Conservation (phyloP, 2,113 vertebrate genomes). For the Otus sunia region DNA sequence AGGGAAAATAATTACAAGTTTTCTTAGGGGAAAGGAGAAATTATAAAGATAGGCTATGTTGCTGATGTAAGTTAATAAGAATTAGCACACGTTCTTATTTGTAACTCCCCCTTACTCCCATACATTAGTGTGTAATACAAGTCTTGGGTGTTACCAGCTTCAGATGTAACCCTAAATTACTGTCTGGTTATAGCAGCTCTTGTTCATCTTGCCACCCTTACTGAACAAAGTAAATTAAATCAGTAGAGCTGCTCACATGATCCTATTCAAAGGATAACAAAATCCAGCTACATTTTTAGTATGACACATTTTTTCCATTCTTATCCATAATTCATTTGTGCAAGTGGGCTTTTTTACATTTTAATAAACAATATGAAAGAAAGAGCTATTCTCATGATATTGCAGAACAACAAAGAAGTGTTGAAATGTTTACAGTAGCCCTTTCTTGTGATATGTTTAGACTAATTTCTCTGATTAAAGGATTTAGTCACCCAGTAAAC, state of each 20-base stretch:
- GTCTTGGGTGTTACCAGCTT: background rate
- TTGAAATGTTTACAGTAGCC: slow-evolving; percentile 38
- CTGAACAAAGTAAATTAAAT: background rate
- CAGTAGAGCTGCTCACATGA: background rate
- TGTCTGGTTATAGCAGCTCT: background rate
- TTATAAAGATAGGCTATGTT: background rate
- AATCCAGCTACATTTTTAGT: background rate
- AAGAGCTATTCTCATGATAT: slow-evolving; percentile 31
- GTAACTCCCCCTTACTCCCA: background rate
- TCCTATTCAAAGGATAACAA: background rate
- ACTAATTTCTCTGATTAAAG: slow-evolving; percentile 22
- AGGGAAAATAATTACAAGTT: background rate
- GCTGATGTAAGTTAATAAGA: background rate
- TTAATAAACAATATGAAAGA: slow-evolving; percentile 36
- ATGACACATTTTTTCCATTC: slow-evolving; percentile 38
- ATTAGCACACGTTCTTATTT: background rate
- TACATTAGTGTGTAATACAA: background rate
- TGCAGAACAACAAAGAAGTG: slow-evolving; percentile 11
- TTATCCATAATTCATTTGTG: slow-evolving; percentile 51
- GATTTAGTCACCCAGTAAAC: background rate
- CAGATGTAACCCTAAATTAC: background rate
- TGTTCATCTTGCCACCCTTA: background rate
- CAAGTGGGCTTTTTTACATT: slow-evolving; percentile 48
- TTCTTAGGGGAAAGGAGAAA: background rate
- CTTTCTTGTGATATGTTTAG: slow-evolving; percentile 24